phyloP scores from a whole-genome alignment of 2,113 vertebrate species.

The Tenebrosternarchus preto region DNA sequence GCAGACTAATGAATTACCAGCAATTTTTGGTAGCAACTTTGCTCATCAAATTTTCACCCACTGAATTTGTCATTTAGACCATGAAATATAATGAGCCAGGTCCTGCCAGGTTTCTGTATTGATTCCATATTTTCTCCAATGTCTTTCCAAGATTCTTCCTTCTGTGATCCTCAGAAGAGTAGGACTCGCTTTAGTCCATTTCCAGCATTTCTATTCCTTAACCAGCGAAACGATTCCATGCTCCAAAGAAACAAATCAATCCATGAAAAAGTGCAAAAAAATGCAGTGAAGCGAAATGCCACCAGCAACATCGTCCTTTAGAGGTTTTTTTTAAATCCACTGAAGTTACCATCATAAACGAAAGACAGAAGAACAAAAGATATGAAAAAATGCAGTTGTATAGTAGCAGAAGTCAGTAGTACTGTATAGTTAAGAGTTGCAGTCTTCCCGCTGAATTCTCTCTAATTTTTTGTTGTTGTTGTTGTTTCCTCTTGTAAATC shows the following conservation, averaged over 20 bases:
- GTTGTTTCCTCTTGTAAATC: constrained; percentile 84
- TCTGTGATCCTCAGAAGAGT: constrained; percentile 54
- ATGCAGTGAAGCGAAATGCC: constrained; percentile 75
- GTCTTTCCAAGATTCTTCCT: constrained; percentile 55
- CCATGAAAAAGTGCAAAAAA: constrained; percentile 83
- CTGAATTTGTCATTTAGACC: constrained; percentile 19
- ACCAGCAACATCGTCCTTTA: constrained; percentile 51
- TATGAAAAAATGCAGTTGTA: constrained; percentile 70
- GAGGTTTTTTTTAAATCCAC: constrained; percentile 65
- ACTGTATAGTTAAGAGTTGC: constrained; percentile 75
- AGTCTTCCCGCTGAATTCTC: constrained; percentile 79
- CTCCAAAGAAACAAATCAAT: constrained; percentile 68
- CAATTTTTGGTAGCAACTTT: constrained; percentile 47
- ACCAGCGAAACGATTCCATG: constrained; percentile 52
- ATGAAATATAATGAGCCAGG: constrained; percentile 66
- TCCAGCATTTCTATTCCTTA: constrained; percentile 53
- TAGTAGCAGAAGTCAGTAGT: constrained; percentile 66
- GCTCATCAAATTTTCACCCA: constrained; percentile 8
- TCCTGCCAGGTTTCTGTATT: constrained; percentile 65
- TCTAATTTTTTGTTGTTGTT: constrained; percentile 64
- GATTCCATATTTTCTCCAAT: constrained; percentile 63
- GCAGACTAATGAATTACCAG: constrained; percentile 53
- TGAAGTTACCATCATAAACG: constrained; percentile 67
- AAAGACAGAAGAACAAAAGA: constrained; percentile 73
- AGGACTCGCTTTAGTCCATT: constrained; percentile 40